Base-by-base conservation (phyloP, 2,888 invertebrate species). In the Tachina grossa region DNA sequence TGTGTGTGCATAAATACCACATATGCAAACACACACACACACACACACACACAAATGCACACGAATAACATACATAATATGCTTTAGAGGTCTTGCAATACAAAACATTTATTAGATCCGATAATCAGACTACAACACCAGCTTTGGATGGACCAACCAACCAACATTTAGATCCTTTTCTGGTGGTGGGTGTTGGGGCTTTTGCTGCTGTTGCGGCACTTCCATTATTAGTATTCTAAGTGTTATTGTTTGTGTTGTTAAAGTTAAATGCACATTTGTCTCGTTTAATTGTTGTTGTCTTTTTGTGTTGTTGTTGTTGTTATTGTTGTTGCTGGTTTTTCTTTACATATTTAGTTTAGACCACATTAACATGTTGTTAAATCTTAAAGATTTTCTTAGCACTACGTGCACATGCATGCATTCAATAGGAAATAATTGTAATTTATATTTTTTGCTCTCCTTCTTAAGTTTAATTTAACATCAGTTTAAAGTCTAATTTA, bases 261-360 rank as follows among this genome's bases (percentile, higher is more conserved):
- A 77, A 83, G 59, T 72, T 83, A 83, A 83, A 83, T 83, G 82
- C 69, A 65, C 14, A 76, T 82, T 57, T 83, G 71, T 51, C 45
- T 31, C 11, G 45, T 81, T 68, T 59, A 65, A 66, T 22, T 75
- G 13, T 45, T 61, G 19, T 19, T 71, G 55, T 16, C 0, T 6
- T 31, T 31, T 59, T 19, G 22, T 68, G 45, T 51, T 83, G 65
- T 83, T 65, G n/a, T n/a, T n/a, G n/a, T n/a, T n/a, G n/a, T n/a
- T n/a, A n/a, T n/a, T 45, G 5, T 16, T 51, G 14, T 45, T 68
- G 10, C 22, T 51, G 5, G 19, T 16, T 9, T 53, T 59, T 61
- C 5, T 45, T n/a, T 61, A 10, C 53, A 53, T 75, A 45, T 57
- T 65, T 65, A 49, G 14, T 14, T 71, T 51, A n/a, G 65, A 49